Conservation (phyloP, 2,113 vertebrate genomes). For the Ictalurus furcatus region DNA sequence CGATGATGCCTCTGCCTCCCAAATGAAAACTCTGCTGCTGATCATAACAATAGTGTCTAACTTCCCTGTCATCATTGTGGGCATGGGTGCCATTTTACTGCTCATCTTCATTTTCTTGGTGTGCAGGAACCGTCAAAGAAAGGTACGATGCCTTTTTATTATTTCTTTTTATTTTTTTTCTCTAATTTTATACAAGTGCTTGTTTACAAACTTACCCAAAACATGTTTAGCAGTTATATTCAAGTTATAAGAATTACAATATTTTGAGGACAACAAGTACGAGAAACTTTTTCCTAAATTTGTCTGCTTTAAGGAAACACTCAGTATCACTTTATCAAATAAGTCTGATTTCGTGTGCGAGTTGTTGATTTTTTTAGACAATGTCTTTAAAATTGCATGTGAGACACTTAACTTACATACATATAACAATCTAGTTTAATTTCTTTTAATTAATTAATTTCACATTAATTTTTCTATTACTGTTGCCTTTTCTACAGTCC, state of each 20-base stretch:
- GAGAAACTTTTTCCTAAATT: background rate
- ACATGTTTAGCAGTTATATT: background rate
- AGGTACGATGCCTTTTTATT: conserved; percentile 61
- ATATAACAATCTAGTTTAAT: background rate
- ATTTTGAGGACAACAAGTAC: background rate
- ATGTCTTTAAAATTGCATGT: background rate
- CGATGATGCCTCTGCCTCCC: conserved; percentile 69
- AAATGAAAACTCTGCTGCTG: conserved; percentile 74
- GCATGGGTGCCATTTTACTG: conserved; percentile 73
- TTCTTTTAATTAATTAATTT: too few relatives aligned
- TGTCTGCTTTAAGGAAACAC: background rate
- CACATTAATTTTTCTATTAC: background rate
- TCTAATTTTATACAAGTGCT: background rate
- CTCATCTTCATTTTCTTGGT: conserved; percentile 71
- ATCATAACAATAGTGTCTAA: conserved; percentile 74
- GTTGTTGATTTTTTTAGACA: background rate
- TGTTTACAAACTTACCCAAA: background rate
- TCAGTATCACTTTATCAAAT: background rate
- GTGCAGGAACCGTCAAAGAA: conserved; percentile 75
- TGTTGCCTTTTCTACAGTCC: background rate
- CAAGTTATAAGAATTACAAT: background rate
- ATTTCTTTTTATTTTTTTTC: background rate
- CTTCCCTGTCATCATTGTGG: conserved; percentile 76
- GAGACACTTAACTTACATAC: background rate
- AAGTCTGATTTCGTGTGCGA: background rate